Base-by-base conservation (phyloP, 2,888 invertebrate genomes). In the Nebria salina region DNA sequence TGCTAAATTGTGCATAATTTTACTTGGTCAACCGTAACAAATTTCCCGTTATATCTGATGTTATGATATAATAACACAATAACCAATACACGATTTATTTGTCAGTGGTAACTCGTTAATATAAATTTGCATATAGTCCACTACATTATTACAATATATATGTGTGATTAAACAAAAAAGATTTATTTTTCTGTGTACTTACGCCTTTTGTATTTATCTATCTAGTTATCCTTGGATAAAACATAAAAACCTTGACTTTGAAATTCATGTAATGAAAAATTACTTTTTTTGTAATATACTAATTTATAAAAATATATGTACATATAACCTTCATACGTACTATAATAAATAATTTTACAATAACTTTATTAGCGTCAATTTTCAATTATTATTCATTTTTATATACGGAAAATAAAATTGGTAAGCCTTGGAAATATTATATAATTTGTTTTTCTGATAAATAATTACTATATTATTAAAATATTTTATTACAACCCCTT, bases 61-160 rank as follows among this genome's bases (percentile, higher is more conserved):
- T 13, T 66, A 70, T 70, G 25, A 70, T 70, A 70, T 70, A 70
- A 70, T 70, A 70, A 70, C 70, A 70, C 70, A 70, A 70, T 70
- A 20, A 34, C 34, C 26, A 70, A 26, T 70, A 25, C 70, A 11
- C 25, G 34, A 26, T 70, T 11, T 34, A 26, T 13, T 34, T 11
- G 25, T 13, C 70, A 70, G 70, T 70, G 70, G 70, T 34, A 11
- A 34, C 70, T 70, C 70, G 70, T 70, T 13, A 8, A 66, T 66
- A 2, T 34, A 34, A 5, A 8, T 54, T 54, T 54, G 8, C 54
- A 34, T 34, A 34, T 5, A 34, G 34, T 34, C 34, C 4, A 34
- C 34, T 5, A 34, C 34, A 34, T 34, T 34, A 34, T 34, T 34
- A 0, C 5, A 1, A 34, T 1, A 34, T 34, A 5, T 34, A 34